Evolutionary conservation across 1,140 invertebrate species (phyloP).

Genomic region (Temnothorax longispinosus): DNA sequence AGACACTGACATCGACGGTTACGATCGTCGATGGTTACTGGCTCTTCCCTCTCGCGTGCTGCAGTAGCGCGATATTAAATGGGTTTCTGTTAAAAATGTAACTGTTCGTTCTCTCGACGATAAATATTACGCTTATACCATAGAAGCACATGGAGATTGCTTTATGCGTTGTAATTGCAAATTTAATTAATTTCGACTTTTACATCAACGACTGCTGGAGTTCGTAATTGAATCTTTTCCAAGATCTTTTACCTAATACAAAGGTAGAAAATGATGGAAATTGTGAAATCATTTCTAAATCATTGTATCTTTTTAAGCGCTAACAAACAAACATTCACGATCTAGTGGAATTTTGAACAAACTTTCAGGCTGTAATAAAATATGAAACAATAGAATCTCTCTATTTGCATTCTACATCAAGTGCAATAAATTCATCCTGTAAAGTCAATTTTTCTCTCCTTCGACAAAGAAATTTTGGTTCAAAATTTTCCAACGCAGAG

Average conservation of each 20-base stretch:
- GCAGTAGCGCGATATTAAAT: constrained; percentile 48
- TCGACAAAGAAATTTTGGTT: background rate
- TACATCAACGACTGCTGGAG: background rate
- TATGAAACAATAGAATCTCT: background rate
- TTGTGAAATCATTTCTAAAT: background rate
- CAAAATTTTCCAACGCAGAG: background rate
- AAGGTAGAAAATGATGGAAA: background rate
- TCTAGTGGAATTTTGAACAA: background rate
- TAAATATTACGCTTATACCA: constrained; percentile 41
- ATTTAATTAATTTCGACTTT: constrained; percentile 46
- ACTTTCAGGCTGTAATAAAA: background rate
- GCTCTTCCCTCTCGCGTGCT: constrained; percentile 14
- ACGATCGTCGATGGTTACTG: constrained; percentile 30
- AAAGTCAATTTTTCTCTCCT: background rate
- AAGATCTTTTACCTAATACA: background rate
- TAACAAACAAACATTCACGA: background rate
- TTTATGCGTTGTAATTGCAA: constrained; percentile 14
- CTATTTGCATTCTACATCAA: background rate
- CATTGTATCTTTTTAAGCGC: background rate
- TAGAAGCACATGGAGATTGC: background rate
- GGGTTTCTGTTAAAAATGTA: constrained; percentile 46
- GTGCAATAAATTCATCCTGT: background rate
- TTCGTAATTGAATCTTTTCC: constrained; percentile 7
- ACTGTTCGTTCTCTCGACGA: background rate
- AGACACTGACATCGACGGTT: constrained; percentile 47